Conservation (phyloP, 2,797 vertebrate species). For the Coreius guichenoti region DNA sequence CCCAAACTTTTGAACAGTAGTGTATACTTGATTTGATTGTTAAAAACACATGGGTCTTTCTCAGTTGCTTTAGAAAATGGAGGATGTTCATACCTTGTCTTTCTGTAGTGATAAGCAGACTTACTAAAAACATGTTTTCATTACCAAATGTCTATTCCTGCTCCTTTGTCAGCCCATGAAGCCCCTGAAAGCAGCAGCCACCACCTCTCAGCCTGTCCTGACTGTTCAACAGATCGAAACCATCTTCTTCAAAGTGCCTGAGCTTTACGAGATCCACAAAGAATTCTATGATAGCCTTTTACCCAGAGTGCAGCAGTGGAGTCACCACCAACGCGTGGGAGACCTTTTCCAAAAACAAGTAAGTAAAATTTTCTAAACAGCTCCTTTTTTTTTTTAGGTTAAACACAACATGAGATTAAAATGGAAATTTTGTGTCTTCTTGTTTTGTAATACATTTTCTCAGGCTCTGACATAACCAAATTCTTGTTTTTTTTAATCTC, state of each 20-base stretch:
- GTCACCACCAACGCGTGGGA: slow-evolving; percentile 94
- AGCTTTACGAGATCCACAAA: slow-evolving; percentile 97
- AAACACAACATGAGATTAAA: background rate
- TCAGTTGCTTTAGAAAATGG: background rate
- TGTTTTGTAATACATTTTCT: background rate
- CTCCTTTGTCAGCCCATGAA: slow-evolving; percentile 90
- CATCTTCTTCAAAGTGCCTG: slow-evolving; percentile 99
- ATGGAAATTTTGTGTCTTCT: background rate
- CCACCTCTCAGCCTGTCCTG: slow-evolving; percentile 95
- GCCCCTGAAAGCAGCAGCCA: slow-evolving; percentile 94
- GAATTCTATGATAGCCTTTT: slow-evolving; percentile 95
- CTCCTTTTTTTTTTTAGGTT: slow-evolving; percentile 1
- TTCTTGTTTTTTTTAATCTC: background rate
- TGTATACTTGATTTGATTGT: background rate
- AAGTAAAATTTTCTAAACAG: slow-evolving; percentile 60
- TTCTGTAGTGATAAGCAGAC: background rate
- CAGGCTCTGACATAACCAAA: background rate
- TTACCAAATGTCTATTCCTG: background rate
- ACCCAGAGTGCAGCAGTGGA: slow-evolving; percentile 95
- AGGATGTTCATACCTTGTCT: background rate
- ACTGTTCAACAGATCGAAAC: slow-evolving; percentile 94
- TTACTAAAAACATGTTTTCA: background rate
- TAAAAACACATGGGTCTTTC: background rate
- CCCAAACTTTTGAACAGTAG: background rate
- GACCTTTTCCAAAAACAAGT: slow-evolving; percentile 99